Base-by-base conservation (phyloP, 2,888 invertebrate genomes). In the Cerastoderma edule region DNA sequence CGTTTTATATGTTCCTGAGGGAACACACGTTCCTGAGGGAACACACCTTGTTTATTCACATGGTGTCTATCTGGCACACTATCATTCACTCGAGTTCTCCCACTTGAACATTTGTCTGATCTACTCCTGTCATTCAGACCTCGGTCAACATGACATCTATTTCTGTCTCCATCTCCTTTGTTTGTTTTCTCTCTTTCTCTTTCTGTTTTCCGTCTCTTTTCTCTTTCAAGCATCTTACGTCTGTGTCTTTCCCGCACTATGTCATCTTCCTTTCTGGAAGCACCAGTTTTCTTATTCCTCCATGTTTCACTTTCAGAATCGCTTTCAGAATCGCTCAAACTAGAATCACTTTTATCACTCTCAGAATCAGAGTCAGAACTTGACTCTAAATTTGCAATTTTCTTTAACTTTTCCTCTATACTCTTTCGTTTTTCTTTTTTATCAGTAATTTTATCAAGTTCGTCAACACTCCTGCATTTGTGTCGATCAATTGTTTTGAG, bases 261-360 rank as follows among this genome's bases (percentile, higher is more conserved):
- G 66, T 86, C 85, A 67, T 79, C 83, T 19, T 67, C 71, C 22
- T 79, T 72, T 65, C 87, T 75, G 24, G 83, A 80, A 0, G 69
- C 72, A 28, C 78, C 75, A 3, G 72, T 65, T 46, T 84, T 85
- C 70, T 83, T 83, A 44, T 83, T 77, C 57, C 83, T 78, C 84
- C 84, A 84, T 24, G 77, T 76, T 48, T 79, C 83, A 53, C 75
- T 72, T 68, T 83, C 84, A 24, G 85, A 84, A 56, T 85, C 86
- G 84, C 88, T 89, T 44, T 87, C 86, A 60, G 80, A 79, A 65
- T 87, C 87, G 81, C 82, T 85, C 0, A 83, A 54, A 70, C 75
- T 72, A 70, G 75, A 75, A 19, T 72, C 50, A 74, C 72, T 77
- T 50, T 70, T 78, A 22, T 73, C 83, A 77, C 77, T 83, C 10